phyloP scores from a whole-genome alignment of 2,797 vertebrate genomes.

The Scolopax bukidnonensis region DNA sequence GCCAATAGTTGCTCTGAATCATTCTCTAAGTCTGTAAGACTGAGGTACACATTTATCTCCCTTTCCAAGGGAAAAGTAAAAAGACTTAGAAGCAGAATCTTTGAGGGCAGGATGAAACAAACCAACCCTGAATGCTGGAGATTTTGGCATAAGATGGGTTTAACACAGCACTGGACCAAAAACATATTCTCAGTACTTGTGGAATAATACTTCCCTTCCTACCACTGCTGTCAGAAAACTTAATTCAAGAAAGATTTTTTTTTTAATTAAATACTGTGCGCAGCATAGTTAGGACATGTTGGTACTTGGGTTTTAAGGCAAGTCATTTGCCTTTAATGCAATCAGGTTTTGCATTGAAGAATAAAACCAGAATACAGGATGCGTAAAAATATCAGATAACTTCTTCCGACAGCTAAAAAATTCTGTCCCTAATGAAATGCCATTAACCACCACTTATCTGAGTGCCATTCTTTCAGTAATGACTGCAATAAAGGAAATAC shows the following conservation, averaged over 20 bases:
- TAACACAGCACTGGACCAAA: background rate
- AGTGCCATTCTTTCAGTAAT: background rate
- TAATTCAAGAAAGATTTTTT: background rate
- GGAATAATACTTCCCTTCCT: background rate
- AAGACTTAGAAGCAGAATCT: background rate
- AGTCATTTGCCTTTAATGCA: background rate
- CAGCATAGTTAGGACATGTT: background rate
- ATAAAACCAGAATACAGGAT: background rate
- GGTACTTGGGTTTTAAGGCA: background rate
- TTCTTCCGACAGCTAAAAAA: background rate
- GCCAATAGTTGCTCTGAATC: background rate
- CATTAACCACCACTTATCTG: background rate
- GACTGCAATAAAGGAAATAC: background rate
- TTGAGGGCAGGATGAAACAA: background rate
- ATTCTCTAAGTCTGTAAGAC: background rate
- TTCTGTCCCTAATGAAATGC: background rate
- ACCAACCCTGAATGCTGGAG: background rate
- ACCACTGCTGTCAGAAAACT: background rate
- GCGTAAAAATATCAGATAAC: background rate
- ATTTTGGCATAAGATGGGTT: background rate
- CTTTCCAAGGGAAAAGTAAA: background rate
- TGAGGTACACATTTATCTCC: background rate
- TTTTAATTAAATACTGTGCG: background rate
- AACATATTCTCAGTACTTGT: background rate
- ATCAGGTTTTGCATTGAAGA: background rate